Conservation (phyloP, 2,888 invertebrate species). For the Eupithecia subfuscata region DNA sequence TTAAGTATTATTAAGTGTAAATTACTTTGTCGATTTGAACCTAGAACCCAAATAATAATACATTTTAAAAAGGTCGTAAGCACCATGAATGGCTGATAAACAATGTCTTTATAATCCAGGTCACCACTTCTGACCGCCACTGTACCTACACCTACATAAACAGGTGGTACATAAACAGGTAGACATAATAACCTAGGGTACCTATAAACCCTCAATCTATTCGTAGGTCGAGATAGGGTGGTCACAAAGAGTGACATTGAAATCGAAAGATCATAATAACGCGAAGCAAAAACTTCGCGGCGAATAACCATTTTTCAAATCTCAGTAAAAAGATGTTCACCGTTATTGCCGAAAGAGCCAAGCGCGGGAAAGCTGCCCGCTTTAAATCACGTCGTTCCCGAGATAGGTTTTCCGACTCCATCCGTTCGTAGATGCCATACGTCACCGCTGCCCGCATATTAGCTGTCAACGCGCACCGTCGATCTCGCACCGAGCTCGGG, state of each 20-base stretch:
- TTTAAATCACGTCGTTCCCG: constrained; percentile 38
- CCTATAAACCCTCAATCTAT: not conserved
- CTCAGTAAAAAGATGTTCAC: constrained; percentile 10
- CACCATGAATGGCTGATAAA: no score
- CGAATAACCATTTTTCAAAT: constrained; percentile 1
- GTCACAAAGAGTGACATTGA: not conserved
- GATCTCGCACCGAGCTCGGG: constrained; percentile 57
- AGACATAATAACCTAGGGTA: not conserved
- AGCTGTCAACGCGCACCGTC: constrained; percentile 67
- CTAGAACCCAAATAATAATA: no score
- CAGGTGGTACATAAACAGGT: not conserved
- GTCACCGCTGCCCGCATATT: constrained; percentile 67
- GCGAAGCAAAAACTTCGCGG: not conserved
- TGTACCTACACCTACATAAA: no score
- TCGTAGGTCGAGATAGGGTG: not conserved
- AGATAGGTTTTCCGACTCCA: constrained; percentile 48
- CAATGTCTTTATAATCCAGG: no score
- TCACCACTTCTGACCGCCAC: no score
- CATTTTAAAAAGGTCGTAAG: no score
- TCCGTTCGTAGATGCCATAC: constrained; percentile 54
- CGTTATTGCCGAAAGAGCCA: constrained; percentile 21
- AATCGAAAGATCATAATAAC: not conserved
- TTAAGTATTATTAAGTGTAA: no score
- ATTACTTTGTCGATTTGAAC: no score
- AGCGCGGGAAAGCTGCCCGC: constrained; percentile 24